Evolutionary conservation across 2,888 invertebrate species (phyloP).

Genomic region (Cephus pulcher): DNA sequence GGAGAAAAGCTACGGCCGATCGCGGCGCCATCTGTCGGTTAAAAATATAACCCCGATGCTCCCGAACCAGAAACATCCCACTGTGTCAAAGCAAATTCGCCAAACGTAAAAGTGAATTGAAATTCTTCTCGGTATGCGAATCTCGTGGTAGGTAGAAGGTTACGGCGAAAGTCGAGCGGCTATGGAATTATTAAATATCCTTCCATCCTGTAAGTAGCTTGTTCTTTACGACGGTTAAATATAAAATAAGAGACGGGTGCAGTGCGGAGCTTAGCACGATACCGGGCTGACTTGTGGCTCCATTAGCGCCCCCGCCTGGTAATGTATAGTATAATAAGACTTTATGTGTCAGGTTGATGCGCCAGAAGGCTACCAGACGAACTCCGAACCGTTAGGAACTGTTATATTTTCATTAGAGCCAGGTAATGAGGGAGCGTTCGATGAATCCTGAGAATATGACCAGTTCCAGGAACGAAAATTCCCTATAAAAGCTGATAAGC

Average conservation of each 20-base stretch:
- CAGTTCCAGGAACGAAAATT: background rate
- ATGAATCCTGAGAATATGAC: conserved; percentile 42
- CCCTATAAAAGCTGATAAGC: background rate
- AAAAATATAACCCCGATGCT: background rate
- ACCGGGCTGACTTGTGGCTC: conserved; percentile 65
- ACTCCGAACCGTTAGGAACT: conserved; percentile 62
- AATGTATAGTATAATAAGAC: conserved; percentile 67
- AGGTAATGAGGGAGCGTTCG: conserved; percentile 54
- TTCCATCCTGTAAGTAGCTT: conserved; percentile 60
- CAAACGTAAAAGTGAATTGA: background rate
- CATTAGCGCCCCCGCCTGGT: conserved; percentile 59
- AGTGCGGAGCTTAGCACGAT: conserved; percentile 47
- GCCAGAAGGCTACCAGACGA: conserved; percentile 64
- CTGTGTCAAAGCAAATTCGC: background rate
- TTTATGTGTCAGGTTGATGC: conserved; percentile 67
- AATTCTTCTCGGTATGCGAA: background rate
- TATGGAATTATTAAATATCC: conserved; percentile 59
- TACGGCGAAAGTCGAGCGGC: conserved; percentile 4
- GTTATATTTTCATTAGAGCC: conserved; percentile 66
- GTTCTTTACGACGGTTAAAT: conserved; percentile 66
- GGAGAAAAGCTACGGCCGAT: background rate
- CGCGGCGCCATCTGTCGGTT: background rate
- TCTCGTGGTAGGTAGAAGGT: background rate
- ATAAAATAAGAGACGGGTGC: conserved; percentile 64
- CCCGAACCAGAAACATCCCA: background rate